Percentiles rank a stretch among this genome's conserved stretches.
phyloP scores from a whole-genome alignment of 1,140 invertebrate species.

The Gonioctena quinquepunctata region DNA sequence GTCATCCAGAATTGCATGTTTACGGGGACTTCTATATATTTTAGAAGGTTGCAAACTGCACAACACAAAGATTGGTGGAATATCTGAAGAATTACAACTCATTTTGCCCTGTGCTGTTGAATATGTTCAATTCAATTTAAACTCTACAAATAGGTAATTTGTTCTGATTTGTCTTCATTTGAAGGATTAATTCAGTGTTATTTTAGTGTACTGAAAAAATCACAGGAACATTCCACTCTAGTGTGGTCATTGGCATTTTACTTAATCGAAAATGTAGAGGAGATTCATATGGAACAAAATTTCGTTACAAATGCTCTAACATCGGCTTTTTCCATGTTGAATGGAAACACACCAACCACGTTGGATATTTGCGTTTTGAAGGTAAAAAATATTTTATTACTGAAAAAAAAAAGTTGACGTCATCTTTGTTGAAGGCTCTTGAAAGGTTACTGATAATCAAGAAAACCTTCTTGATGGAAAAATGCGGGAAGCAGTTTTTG shows the following conservation, averaged over 20 bases:
- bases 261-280: constrained; percentile 65
- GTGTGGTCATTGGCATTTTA: constrained; percentile 74
- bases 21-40: constrained; percentile 78
- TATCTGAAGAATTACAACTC: constrained; percentile 64
- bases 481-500: constrained; percentile 70
- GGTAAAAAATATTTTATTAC: constrained; percentile 40
- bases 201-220: constrained; percentile 59
- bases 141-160: constrained; percentile 59
- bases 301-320: constrained; percentile 56
- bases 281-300: constrained; percentile 54
- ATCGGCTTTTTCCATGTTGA: constrained; percentile 54
- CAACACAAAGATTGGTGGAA: constrained; percentile 60
- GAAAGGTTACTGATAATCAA: constrained; percentile 71
- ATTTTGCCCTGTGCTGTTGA: constrained; percentile 69
- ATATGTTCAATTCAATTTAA: constrained; percentile 70
- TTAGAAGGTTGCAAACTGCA: constrained; percentile 67
- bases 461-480: constrained; percentile 60
- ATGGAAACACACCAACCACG: constrained; percentile 52
- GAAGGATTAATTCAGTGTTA: constrained; percentile 23
- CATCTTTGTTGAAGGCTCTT: constrained; percentile 62
- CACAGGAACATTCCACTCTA: constrained; percentile 67
- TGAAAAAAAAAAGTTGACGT: neutral
- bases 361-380: constrained; percentile 58
- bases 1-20: constrained; percentile 67
- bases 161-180: constrained; percentile 18